Evolutionary conservation across 2,113 vertebrate species (phyloP), one percentile per base, ranked within the genome.

Genomic region (Tenebrosternarchus preto): DNA sequence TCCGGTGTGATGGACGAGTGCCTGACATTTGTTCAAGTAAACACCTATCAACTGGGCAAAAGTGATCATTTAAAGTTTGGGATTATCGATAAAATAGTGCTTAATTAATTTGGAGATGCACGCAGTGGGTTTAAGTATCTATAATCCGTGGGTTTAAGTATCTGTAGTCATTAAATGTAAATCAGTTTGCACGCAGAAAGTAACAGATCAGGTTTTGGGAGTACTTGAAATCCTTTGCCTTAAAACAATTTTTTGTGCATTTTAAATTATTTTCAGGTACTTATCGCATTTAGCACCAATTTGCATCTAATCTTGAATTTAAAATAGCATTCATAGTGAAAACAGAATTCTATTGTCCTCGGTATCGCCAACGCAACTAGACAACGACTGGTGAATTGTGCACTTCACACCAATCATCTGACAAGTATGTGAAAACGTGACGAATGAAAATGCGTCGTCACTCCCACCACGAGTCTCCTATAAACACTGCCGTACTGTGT

Each of bases 21-120:
- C 22, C 39, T 79, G 80, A 82, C 72, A 60, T 56, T 79, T 66
- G 56, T 33, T 43, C 63, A 39, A 43, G 36, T 20, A 78, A 88
- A 90, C 90, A 90, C 61, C 53, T 39, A 50, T 57, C 20, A 59
- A 60, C 29, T 64, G 60, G n/a, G 50, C 17, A 20, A n/a, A 59
- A 67, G 61, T 59, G 15, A 57, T 59, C 53, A 16, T 0, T 27
- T 78, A 20, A 69, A 70, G 8, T 59, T 43, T 59, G 53, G 2
- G 20, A 24, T 43, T 43, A 11, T 36, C 31, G 17, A 29, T 53
- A 27, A 50, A 29, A 59, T 11, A 24, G 33, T 33, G 33, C 16
- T 22, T 24, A 59, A 59, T 29, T 20, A 15, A 70, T 43, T 36
- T n/a, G 0, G 43, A 16, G 76, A 55, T 55, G 31, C 33, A 59